Evolutionary conservation across 2,888 invertebrate species (phyloP).

Genomic region (Dendrolimus houi): DNA sequence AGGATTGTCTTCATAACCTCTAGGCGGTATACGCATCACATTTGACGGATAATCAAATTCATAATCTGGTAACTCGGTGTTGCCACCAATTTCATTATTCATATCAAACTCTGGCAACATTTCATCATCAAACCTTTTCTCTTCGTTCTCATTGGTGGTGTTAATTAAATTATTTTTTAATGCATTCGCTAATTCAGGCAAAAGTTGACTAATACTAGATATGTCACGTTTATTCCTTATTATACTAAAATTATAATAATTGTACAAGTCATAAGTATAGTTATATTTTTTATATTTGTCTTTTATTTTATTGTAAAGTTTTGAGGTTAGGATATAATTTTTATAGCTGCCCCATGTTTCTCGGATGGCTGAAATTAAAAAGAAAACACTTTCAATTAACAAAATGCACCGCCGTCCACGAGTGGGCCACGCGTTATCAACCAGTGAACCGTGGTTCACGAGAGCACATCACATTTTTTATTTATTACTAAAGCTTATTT

Average conservation of each 20-base stretch:
- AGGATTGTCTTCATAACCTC: slow-evolving; percentile 43
- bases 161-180: slow-evolving; percentile 37
- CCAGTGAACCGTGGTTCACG: no score
- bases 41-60: slow-evolving; percentile 57
- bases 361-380: slow-evolving; percentile 70
- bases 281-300: slow-evolving; percentile 55
- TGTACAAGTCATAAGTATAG: slow-evolving; percentile 46
- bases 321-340: slow-evolving; percentile 41
- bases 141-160: slow-evolving; percentile 34
- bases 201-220: slow-evolving; percentile 37
- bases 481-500: no score
- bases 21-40: slow-evolving; percentile 66
- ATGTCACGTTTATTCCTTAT: slow-evolving; percentile 36
- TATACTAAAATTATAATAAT: slow-evolving; percentile 20
- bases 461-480: no score
- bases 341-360: slow-evolving; percentile 81
- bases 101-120: slow-evolving; percentile 60
- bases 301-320: slow-evolving; percentile 34
- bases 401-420: no score
- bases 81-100: slow-evolving; percentile 51
- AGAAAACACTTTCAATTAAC: no score
- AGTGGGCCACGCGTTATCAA: no score
- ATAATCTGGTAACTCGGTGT: slow-evolving; percentile 25
- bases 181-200: slow-evolving; percentile 55
- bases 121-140: slow-evolving; percentile 48